These are phyloP conservation scores for Miopithecus talapoin DNA, from an alignment of 2,797 vertebrate species.

Conservation along the genomic window DNA sequence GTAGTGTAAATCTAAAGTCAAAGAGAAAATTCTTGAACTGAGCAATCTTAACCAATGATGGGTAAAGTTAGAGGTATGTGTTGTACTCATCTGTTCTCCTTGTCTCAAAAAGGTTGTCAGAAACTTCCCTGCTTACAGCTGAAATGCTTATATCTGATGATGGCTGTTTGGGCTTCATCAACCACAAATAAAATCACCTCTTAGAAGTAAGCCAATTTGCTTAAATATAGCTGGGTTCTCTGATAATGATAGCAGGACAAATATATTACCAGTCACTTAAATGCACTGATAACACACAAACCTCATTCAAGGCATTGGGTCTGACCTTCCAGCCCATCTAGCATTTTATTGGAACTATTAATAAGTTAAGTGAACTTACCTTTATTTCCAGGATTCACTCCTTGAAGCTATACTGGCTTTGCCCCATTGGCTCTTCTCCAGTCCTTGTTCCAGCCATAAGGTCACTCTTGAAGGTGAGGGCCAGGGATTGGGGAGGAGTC, in stretches of 20 bases:
- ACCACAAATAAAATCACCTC: conserved; percentile 5
- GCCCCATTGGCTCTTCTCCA: not conserved
- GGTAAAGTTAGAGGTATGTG: not conserved
- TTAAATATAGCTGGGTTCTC: conserved; percentile 3
- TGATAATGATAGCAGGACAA: not conserved
- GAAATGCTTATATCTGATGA: conserved; percentile 15
- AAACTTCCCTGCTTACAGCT: conserved; percentile 31
- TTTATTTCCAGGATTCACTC: conserved; percentile 37
- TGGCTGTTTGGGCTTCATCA: not conserved
- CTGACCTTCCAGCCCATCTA: conserved; percentile 31
- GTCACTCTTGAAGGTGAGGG: not conserved
- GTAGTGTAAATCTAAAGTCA: not conserved
- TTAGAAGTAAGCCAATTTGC: not conserved
- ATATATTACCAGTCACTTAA: not conserved
- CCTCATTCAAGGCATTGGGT: not conserved
- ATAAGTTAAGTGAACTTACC: conserved; percentile 53
- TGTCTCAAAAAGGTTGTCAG: conserved; percentile 1
- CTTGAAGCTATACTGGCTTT: conserved; percentile 40
- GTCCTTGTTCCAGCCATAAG: conserved; percentile 17
- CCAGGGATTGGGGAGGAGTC: not conserved
- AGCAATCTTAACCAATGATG: not conserved
- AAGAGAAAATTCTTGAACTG: not conserved
- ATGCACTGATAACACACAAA: not conserved
- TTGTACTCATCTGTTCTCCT: not conserved
- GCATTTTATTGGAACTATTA: conserved; percentile 45